Conservation (phyloP, 2,888 invertebrate species). For the Strigamia crassipes region DNA sequence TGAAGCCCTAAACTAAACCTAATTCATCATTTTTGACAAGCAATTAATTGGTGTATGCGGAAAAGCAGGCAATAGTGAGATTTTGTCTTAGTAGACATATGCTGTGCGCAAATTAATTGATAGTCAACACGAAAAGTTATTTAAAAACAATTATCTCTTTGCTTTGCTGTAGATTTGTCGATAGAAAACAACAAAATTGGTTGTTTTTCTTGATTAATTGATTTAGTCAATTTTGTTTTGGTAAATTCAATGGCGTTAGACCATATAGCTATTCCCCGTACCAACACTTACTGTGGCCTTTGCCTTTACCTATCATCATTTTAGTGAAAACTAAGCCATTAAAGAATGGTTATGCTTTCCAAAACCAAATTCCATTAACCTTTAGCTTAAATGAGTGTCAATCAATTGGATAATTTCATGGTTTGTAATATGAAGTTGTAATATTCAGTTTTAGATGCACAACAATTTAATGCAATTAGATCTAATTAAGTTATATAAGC, state of each 20-base stretch:
- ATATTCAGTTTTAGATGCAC: not conserved
- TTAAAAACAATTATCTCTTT: not conserved
- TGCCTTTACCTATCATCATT: constrained; percentile 4
- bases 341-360: not conserved
- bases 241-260: not conserved
- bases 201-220: not conserved
- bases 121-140: not conserved
- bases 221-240: not conserved
- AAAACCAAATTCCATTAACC: constrained; percentile 1
- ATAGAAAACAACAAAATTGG: not conserved
- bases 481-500: not conserved
- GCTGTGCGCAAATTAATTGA: constrained; percentile 12
- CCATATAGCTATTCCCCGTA: not conserved
- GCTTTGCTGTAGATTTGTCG: not conserved
- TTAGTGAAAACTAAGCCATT: not conserved
- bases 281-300: not conserved
- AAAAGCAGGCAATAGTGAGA: not conserved
- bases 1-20: constrained; percentile 40
- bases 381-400: not conserved
- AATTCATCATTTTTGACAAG: constrained; percentile 38
- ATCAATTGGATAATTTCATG: not conserved
- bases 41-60: constrained; percentile 8
- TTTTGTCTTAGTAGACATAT: not conserved
- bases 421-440: no score
- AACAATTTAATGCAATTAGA: not conserved